Evolutionary conservation across 2,888 invertebrate genomes (phyloP).

Genomic region (Sarcophaga rosellei): DNA sequence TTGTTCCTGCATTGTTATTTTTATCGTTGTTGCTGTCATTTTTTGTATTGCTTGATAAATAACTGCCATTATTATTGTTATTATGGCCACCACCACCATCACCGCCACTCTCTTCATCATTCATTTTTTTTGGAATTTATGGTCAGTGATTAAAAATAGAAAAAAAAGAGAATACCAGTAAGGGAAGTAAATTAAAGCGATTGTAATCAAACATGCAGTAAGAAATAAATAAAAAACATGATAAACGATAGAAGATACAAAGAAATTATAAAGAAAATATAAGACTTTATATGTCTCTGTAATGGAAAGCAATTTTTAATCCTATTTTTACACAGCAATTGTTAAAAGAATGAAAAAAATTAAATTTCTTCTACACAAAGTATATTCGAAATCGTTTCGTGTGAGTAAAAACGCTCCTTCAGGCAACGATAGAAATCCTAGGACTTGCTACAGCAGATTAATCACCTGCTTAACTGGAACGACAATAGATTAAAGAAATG

Average conservation of each 20-base stretch:
- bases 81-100: conserved; percentile 52
- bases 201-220: background rate
- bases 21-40: background rate
- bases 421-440: no score
- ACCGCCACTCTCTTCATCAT: background rate
- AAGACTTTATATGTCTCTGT: no score
- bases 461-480: no score
- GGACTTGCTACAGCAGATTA: no score
- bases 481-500: no score
- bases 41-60: conserved; percentile 61
- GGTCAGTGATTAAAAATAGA: conserved; percentile 53
- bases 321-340: no score
- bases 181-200: conserved; percentile 10
- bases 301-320: no score
- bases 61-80: conserved; percentile 62
- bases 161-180: background rate
- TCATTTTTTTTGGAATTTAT: conserved; percentile 48
- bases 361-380: no score
- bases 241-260: background rate
- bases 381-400: no score
- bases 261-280: background rate
- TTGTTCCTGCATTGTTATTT: conserved; percentile 13
- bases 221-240: background rate
- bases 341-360: no score
- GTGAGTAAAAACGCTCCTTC: no score